A percentile compares a stretch with the other conserved stretches of the same genome.
Evolutionary conservation across 2,113 vertebrate genomes (phyloP).

Genomic region (Takifugu flavidus): DNA sequence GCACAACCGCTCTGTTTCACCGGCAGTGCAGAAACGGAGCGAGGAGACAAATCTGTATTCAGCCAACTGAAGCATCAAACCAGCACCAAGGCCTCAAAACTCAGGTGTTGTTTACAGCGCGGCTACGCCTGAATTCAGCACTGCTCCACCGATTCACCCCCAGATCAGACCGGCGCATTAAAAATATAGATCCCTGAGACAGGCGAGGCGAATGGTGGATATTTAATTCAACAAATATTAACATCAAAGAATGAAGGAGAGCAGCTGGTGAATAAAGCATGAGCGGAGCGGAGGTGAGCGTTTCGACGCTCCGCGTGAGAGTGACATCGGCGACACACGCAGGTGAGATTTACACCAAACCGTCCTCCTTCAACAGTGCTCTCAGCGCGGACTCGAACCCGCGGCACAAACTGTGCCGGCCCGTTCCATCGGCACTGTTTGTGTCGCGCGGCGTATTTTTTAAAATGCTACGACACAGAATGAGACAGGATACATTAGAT

Average conservation of each 20-base stretch:
- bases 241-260: conserved; percentile 51
- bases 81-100: conserved; percentile 13
- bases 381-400: too few relatives aligned
- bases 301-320: conserved; percentile 9
- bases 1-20: not conserved
- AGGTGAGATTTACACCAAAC: not conserved
- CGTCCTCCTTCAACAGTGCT: too few relatives aligned
- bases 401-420: too few relatives aligned
- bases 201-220: conserved; percentile 51
- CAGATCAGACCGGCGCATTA: conserved; percentile 37
- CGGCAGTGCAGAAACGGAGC: not conserved
- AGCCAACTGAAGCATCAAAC: conserved; percentile 8
- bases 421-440: too few relatives aligned
- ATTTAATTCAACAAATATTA: conserved; percentile 69
- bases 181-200: conserved; percentile 56
- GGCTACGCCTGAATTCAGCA: conserved; percentile 42
- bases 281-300: conserved; percentile 41
- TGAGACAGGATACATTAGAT: too few relatives aligned
- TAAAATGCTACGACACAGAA: too few relatives aligned
- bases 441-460: too few relatives aligned
- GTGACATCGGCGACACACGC: not conserved
- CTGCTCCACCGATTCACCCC: conserved; percentile 32
- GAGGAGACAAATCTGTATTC: conserved; percentile 20
- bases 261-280: conserved; percentile 61
- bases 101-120: conserved; percentile 31